Conservation (phyloP, 2,888 invertebrate species). For the Zaprionus obscuricornis region DNA sequence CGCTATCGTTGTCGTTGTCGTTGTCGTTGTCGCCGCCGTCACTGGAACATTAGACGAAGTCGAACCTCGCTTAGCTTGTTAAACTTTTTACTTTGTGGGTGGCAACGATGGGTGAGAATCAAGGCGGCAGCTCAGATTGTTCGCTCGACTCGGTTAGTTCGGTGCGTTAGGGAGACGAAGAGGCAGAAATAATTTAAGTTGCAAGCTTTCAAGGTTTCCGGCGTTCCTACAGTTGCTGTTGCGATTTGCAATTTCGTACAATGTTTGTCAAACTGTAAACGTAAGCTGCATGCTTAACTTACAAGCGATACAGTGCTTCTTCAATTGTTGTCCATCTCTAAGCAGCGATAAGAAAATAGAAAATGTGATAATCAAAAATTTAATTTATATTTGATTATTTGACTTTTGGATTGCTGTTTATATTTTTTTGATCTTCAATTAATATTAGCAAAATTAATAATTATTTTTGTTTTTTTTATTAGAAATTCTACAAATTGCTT, state of each 20-base stretch:
- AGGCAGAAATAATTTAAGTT: constrained; percentile 38
- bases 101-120: constrained; percentile 29
- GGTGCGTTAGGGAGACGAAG: background rate
- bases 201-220: constrained; percentile 61
- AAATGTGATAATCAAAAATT: too few species aligned
- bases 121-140: constrained; percentile 34
- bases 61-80: constrained; percentile 10
- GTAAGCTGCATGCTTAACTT: constrained; percentile 34
- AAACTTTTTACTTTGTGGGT: constrained; percentile 40
- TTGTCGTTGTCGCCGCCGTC: constrained; percentile 13
- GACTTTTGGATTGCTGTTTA: too few species aligned
- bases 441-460: too few species aligned
- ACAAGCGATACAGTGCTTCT: too few species aligned
- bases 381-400: too few species aligned
- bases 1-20: constrained; percentile 11
- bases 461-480: too few species aligned
- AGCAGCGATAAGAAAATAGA: too few species aligned
- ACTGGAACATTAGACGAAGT: constrained; percentile 39
- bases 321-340: too few species aligned
- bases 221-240: constrained; percentile 37
- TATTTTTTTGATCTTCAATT: too few species aligned
- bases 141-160: too few species aligned
- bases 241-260: constrained; percentile 45
- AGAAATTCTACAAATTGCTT: too few species aligned
- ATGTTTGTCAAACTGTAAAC: constrained; percentile 30